Conservation (phyloP, 2,888 invertebrate species). For the Steromphala cineraria region DNA sequence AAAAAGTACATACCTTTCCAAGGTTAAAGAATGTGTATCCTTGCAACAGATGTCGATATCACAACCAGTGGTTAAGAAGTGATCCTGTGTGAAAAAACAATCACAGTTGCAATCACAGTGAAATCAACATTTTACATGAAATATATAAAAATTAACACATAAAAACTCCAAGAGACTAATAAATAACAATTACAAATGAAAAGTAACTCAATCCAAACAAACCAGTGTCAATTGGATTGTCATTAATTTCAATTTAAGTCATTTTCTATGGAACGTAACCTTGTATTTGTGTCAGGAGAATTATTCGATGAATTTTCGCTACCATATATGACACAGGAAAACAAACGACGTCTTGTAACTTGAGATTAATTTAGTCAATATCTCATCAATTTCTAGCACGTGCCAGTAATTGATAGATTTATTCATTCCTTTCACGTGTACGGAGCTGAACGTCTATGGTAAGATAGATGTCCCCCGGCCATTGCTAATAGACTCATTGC, state of each 20-base stretch:
- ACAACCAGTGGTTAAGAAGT: too few species aligned
- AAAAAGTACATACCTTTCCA: too few species aligned
- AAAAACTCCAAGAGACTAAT: slow-evolving; percentile 3
- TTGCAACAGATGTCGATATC: too few species aligned
- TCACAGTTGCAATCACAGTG: background rate
- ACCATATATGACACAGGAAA: background rate
- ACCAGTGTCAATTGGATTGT: background rate
- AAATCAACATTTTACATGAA: background rate
- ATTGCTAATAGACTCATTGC: background rate
- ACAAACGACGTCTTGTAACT: slow-evolving; percentile 12
- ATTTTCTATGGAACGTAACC: background rate
- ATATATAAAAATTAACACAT: background rate
- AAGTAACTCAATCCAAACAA: background rate
- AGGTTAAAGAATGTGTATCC: too few species aligned
- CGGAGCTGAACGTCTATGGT: background rate
- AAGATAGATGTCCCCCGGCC: slow-evolving; percentile 7
- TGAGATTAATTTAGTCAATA: slow-evolving; percentile 18
- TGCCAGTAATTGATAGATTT: slow-evolving; percentile 9
- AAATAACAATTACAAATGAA: background rate
- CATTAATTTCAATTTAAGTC: background rate
- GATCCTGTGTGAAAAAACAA: background rate
- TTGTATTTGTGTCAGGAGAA: slow-evolving; percentile 7
- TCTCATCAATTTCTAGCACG: slow-evolving; percentile 15
- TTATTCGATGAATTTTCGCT: background rate
- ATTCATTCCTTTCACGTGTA: background rate